A percentile compares a stretch with the other conserved stretches of the same genome.
phyloP scores from a whole-genome alignment of 2,797 vertebrate species.

The Danionella dracula region DNA sequence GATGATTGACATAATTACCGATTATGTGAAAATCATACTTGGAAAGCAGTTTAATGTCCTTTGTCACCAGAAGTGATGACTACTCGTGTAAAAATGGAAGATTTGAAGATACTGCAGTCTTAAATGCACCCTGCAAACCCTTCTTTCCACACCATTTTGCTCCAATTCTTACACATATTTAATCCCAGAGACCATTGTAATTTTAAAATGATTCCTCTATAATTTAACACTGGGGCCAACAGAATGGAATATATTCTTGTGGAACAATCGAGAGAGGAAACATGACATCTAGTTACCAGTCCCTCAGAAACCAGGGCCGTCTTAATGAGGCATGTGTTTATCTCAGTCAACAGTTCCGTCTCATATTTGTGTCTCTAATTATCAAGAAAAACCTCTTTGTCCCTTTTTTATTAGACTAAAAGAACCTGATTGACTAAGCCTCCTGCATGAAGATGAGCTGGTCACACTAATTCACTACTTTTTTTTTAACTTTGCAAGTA shows the following conservation, averaged over 20 bases:
- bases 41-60: constrained; percentile 41
- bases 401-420: not conserved
- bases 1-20: constrained; percentile 32
- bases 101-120: no score
- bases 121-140: no score
- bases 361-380: not conserved
- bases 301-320: not conserved
- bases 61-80: constrained; percentile 27
- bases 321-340: constrained; percentile 5
- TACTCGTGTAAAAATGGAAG: not conserved
- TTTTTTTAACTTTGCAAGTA: no score
- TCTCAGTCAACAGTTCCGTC: not conserved
- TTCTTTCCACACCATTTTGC: no score
- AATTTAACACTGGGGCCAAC: not conserved
- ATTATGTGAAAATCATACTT: constrained; percentile 44
- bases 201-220: no score
- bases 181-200: no score
- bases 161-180: no score
- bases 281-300: not conserved
- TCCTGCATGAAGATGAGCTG: not conserved
- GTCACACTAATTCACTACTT: not conserved
- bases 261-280: not conserved
- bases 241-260: no score
- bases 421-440: not conserved
- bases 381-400: not conserved